phyloP scores from a whole-genome alignment of 2,888 invertebrate genomes.

The Drosophila histrio region DNA sequence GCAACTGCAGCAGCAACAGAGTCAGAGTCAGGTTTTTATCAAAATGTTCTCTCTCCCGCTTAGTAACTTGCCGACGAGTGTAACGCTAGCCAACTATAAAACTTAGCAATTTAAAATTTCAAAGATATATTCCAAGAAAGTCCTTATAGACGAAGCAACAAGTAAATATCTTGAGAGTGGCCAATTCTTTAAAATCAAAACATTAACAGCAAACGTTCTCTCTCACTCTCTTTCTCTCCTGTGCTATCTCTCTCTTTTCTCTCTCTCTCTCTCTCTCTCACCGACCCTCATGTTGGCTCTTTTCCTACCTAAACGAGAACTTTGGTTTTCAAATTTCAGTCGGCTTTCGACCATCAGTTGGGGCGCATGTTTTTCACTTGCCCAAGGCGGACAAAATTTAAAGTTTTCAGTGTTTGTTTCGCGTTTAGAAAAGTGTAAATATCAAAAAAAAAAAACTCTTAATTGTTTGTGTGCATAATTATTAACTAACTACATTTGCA shows the following conservation, averaged over 20 bases:
- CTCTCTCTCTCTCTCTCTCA: conserved; percentile 5
- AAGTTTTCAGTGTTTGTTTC: conserved; percentile 11
- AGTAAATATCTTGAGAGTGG: background rate
- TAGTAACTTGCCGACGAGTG: too few relatives aligned
- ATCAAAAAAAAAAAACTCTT: background rate
- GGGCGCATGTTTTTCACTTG: conserved; percentile 57
- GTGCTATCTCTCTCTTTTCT: background rate
- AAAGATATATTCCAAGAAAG: background rate
- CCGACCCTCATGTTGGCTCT: conserved; percentile 39
- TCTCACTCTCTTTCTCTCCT: background rate
- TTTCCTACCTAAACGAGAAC: conserved; percentile 71
- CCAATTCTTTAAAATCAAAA: conserved; percentile 2
- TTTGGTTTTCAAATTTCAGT: conserved; percentile 77
- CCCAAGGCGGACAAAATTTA: conserved; percentile 19
- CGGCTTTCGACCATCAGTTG: conserved; percentile 76
- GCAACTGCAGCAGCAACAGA: conserved; percentile 22
- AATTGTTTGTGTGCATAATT: background rate
- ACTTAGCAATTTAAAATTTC: background rate
- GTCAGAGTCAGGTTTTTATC: conserved; percentile 30
- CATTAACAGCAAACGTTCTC: conserved; percentile 22
- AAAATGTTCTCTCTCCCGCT: conserved; percentile 3
- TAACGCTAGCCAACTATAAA: too few relatives aligned
- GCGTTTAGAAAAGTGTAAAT: conserved; percentile 14
- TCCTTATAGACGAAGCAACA: conserved; percentile 5
- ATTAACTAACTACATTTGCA: background rate